Conservation (phyloP, 2,888 invertebrate species). For the Scaptomyza polygonia region DNA sequence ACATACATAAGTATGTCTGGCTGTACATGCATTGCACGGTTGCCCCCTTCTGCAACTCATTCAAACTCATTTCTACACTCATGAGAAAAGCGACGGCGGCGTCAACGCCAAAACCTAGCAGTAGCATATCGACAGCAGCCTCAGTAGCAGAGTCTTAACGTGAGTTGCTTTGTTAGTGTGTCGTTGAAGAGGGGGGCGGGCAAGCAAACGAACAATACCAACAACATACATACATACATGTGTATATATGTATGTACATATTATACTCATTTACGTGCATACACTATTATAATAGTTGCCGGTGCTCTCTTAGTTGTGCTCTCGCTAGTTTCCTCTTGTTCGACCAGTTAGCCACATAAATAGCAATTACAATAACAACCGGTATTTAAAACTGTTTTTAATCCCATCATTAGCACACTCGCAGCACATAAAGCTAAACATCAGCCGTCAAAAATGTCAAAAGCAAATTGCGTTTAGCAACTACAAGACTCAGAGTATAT, state of each 20-base stretch:
- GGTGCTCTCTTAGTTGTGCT: constrained; percentile 19
- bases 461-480: neutral
- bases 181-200: constrained; percentile 2
- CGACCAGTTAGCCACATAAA: constrained; percentile 48
- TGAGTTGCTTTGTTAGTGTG: constrained; percentile 5
- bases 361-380: constrained; percentile 67
- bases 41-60: constrained; percentile 49
- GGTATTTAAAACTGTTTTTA: constrained; percentile 68
- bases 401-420: constrained; percentile 53
- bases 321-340: constrained; percentile 29
- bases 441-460: constrained; percentile 31
- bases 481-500: too few relatives aligned
- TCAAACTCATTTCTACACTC: constrained; percentile 75
- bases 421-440: constrained; percentile 14
- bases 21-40: constrained; percentile 45
- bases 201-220: constrained; percentile 33
- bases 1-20: constrained; percentile 19
- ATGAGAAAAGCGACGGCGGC: constrained; percentile 28
- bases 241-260: neutral
- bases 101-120: constrained; percentile 25
- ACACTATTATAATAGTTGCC: constrained; percentile 17
- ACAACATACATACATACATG: constrained; percentile 20
- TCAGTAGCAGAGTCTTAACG: constrained; percentile 27
- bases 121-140: constrained; percentile 52
- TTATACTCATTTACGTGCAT: constrained; percentile 6